Conservation (phyloP, 2,888 invertebrate species). For the Drosophila mayaguana region DNA sequence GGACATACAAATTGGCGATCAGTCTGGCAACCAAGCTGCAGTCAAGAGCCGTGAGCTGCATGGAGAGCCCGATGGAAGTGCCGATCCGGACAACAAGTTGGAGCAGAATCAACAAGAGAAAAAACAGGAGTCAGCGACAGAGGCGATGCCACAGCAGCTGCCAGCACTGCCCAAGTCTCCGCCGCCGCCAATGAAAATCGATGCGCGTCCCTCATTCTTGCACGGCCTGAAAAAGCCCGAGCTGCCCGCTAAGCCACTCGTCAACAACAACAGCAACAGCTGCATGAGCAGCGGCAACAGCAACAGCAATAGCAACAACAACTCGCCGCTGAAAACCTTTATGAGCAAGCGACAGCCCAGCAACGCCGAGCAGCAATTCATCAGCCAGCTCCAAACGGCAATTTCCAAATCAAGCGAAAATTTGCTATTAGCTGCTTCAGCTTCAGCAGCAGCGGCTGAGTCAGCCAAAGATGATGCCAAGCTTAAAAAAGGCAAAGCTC, state of each 20-base stretch:
- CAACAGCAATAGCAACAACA: conserved; percentile 21
- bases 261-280: conserved; percentile 59
- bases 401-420: conserved; percentile 82
- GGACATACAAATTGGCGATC: conserved; percentile 84
- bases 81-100: conserved; percentile 90
- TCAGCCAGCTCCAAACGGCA: conserved; percentile 86
- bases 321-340: conserved; percentile 86
- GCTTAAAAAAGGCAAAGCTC: conserved; percentile 90
- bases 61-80: conserved; percentile 94
- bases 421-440: conserved; percentile 61
- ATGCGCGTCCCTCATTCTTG: conserved; percentile 89
- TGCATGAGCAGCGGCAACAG: conserved; percentile 29
- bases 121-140: conserved; percentile 83
- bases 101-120: conserved; percentile 86
- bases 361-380: conserved; percentile 86
- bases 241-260: conserved; percentile 89
- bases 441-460: conserved; percentile 53
- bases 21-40: conserved; percentile 53
- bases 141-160: conserved; percentile 78
- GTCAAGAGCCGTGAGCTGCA: conserved; percentile 91
- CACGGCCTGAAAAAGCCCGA: conserved; percentile 90
- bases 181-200: conserved; percentile 80
- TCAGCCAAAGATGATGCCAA: conserved; percentile 78
- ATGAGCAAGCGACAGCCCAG: conserved; percentile 86
- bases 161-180: conserved; percentile 88